Conservation (phyloP, 2,113 vertebrate genomes). For the Polyodon spathula region DNA sequence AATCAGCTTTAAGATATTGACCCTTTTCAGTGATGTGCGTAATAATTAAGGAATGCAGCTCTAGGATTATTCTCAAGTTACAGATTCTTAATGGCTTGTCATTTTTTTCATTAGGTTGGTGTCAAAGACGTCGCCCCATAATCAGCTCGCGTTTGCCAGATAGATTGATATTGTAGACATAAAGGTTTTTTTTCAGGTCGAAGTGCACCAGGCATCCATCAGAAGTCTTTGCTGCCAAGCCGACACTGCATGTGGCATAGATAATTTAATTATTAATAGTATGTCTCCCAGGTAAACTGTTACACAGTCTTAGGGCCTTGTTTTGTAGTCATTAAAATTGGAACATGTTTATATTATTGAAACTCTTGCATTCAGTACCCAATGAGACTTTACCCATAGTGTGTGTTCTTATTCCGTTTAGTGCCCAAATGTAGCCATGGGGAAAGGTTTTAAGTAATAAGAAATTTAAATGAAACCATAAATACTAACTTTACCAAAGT, state of each 20-base stretch:
- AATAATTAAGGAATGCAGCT: not conserved
- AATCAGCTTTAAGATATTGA: not conserved
- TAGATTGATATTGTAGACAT: conserved; percentile 38
- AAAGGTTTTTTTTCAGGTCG: conserved; percentile 40
- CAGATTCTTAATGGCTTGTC: not conserved
- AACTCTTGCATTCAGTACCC: conserved; percentile 67
- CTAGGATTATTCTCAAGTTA: not conserved
- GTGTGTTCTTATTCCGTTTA: conserved; percentile 64
- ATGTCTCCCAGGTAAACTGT: conserved; percentile 78
- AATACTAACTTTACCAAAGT: conserved; percentile 45
- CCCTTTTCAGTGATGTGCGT: not conserved
- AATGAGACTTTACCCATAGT: conserved; percentile 73
- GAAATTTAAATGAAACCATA: conserved; percentile 63
- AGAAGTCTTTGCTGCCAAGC: conserved; percentile 78
- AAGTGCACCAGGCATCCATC: conserved; percentile 75
- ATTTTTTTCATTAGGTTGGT: conserved; percentile 8
- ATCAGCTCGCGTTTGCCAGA: conserved; percentile 25
- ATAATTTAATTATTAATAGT: conserved; percentile 95
- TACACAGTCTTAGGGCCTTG: conserved; percentile 78
- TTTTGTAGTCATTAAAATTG: conserved; percentile 85
- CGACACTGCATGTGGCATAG: conserved; percentile 80
- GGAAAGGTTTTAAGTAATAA: conserved; percentile 62
- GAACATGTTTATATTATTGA: conserved; percentile 77
- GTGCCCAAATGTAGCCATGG: conserved; percentile 62
- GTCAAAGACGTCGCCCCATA: not conserved